phyloP scores from a whole-genome alignment of 2,888 invertebrate genomes.

The Geotrupes spiniger region DNA sequence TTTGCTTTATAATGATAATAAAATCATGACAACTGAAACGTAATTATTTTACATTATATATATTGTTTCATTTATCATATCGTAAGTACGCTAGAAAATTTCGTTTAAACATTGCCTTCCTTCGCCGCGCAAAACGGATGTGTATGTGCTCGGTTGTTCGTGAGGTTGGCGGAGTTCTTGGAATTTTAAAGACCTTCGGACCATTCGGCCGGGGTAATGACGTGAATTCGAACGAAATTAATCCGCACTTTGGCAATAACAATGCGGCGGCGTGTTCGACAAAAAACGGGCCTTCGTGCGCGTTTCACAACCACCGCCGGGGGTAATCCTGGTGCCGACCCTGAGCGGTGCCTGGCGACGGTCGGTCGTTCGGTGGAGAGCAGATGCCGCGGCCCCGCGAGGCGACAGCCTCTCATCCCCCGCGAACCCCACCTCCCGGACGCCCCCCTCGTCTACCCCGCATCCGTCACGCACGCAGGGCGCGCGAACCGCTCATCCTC shows the following conservation, averaged over 20 bases:
- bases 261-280: conserved; percentile 8
- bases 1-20: no score
- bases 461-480: conserved; percentile 7
- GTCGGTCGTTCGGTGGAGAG: conserved; percentile 14
- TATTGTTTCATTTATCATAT: no score
- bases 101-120: no score
- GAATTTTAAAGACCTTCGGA: conserved; percentile 8
- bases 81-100: no score
- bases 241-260: conserved; percentile 17
- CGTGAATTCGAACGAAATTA: conserved; percentile 11
- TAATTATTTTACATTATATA: no score
- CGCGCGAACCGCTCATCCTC: conserved; percentile 4
- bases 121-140: no score
- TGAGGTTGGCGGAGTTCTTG: background rate
- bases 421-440: no score
- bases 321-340: conserved; percentile 7
- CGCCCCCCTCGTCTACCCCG: conserved; percentile 1
- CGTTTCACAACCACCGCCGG: background rate
- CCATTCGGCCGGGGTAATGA: conserved; percentile 8
- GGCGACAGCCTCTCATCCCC: conserved; percentile 4
- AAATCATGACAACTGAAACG: no score
- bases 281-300: conserved; percentile 6
- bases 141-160: no score
- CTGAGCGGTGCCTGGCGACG: conserved; percentile 13
- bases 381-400: conserved; percentile 12